phyloP scores from a whole-genome alignment of 2,113 vertebrate species.

The Tetrax tetrax region DNA sequence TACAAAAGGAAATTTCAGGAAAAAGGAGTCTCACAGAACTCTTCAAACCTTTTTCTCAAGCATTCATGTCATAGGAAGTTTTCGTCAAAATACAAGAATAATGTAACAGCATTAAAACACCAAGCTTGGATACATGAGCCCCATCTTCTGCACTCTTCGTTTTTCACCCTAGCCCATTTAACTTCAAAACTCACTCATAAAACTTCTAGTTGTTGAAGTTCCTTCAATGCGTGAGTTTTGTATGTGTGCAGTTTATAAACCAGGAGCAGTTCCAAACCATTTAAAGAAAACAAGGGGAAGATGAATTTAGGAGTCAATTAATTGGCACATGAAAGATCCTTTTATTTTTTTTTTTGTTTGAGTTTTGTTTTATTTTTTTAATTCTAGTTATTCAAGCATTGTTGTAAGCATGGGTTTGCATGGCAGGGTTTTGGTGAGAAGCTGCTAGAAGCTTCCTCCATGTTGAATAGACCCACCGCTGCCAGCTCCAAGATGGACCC shows the following conservation, averaged over 20 bases:
- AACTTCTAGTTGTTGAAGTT: background rate
- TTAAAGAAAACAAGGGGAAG: background rate
- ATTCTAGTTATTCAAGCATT: background rate
- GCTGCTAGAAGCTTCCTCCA: background rate
- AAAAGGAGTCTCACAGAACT: background rate
- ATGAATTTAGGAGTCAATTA: background rate
- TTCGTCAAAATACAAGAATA: background rate
- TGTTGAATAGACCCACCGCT: background rate
- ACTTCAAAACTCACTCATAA: background rate
- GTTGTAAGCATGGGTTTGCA: background rate
- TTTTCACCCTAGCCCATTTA: background rate
- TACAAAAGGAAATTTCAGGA: background rate
- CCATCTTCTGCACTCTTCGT: background rate
- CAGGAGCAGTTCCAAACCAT: background rate
- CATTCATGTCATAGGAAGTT: background rate
- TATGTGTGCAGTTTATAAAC: background rate
- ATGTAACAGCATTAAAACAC: background rate
- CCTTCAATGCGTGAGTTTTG: background rate
- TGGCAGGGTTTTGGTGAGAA: background rate
- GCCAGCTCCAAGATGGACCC: rapidly evolving
- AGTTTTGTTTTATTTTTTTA: rapidly evolving
- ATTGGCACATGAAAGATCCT: background rate
- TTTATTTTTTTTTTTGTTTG: rapidly evolving
- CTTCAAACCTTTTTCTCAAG: background rate
- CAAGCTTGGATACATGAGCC: rapidly evolving